Percentiles rank a stretch among this genome's conserved stretches.
These are phyloP conservation scores for Malurus elegans DNA, from an alignment of 2,113 vertebrate species.

Conservation along the genomic window DNA sequence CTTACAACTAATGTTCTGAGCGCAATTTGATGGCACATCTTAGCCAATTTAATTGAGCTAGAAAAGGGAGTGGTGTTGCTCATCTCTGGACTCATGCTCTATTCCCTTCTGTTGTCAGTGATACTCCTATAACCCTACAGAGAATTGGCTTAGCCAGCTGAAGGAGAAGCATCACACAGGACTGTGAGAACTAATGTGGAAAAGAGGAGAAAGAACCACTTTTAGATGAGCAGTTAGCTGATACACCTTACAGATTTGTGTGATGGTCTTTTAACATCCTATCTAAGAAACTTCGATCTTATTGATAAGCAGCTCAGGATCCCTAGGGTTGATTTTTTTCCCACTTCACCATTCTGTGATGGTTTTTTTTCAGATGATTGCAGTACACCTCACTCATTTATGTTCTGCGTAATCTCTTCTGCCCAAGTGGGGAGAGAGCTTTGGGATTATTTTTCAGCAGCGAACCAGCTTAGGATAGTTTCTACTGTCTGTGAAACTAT, in stretches of 20 bases:
- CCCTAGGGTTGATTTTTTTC: background rate
- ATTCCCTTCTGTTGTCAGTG: background rate
- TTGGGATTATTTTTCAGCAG: background rate
- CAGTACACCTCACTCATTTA: background rate
- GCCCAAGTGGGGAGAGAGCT: background rate
- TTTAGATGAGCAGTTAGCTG: background rate
- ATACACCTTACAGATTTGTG: background rate
- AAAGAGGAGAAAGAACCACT: background rate
- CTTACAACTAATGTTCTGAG: background rate
- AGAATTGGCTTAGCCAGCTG: background rate
- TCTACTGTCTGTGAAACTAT: background rate
- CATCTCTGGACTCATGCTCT: background rate
- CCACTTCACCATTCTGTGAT: background rate
- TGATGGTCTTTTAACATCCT: background rate
- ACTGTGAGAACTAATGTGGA: background rate
- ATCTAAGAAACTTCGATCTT: background rate
- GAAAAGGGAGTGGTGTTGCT: background rate
- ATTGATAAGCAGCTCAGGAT: background rate
- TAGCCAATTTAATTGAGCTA: background rate
- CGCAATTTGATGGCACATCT: background rate
- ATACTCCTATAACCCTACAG: background rate
- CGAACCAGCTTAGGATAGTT: background rate
- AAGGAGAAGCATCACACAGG: background rate
- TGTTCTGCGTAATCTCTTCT: background rate
- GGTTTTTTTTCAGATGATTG: background rate